A percentile compares a stretch with the other conserved stretches of the same genome.
Evolutionary conservation across 2,797 vertebrate genomes (phyloP).

Genomic region (Cuculus canorus): DNA sequence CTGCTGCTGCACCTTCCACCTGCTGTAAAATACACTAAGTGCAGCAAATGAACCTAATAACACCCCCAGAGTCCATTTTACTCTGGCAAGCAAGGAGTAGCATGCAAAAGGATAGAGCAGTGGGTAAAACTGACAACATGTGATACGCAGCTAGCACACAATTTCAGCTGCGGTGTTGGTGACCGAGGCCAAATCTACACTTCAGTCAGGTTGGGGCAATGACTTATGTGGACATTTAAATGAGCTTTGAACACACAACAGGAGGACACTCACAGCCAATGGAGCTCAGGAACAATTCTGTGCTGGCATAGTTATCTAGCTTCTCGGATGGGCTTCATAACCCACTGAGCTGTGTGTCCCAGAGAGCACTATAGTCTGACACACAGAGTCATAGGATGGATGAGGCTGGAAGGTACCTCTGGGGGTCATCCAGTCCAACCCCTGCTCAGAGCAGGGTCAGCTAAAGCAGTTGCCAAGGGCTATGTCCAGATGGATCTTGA

Average conservation of each 20-base stretch:
- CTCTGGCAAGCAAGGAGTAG: neutral
- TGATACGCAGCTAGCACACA: neutral
- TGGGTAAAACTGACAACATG: neutral
- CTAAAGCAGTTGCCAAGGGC: neutral
- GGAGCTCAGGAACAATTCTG: neutral
- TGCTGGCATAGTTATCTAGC: neutral
- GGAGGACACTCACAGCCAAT: neutral
- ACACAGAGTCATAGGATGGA: neutral
- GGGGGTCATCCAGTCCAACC: neutral
- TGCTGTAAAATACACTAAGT: neutral
- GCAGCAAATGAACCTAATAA: neutral
- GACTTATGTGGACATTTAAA: neutral
- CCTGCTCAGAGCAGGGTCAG: neutral
- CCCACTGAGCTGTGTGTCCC: neutral
- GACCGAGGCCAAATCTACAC: neutral
- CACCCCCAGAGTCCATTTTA: neutral
- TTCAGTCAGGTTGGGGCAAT: neutral
- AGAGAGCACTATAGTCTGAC: neutral
- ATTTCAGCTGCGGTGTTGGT: neutral
- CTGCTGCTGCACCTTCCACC: neutral
- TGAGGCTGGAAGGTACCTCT: neutral
- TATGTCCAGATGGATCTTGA: neutral
- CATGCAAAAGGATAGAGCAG: neutral
- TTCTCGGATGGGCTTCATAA: neutral
- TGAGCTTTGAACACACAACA: neutral